These are phyloP conservation scores for Drosophila yooni DNA, from an alignment of 2,888 invertebrate genomes.

Conservation along the genomic window DNA sequence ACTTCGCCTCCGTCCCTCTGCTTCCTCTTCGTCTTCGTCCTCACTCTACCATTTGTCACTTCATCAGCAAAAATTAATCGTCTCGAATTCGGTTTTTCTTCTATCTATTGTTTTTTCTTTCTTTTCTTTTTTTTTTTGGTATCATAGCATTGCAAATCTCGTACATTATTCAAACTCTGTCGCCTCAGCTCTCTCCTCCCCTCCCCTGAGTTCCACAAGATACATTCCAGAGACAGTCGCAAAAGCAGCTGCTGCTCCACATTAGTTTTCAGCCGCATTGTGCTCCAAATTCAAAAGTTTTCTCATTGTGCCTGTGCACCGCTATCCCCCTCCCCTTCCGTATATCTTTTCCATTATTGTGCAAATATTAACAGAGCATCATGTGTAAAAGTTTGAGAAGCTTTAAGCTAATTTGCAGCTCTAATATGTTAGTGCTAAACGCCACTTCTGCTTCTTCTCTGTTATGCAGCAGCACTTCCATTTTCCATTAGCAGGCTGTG, in stretches of 20 bases:
- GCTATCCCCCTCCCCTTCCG: not conserved
- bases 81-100: slow-evolving; percentile 53
- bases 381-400: slow-evolving; percentile 49
- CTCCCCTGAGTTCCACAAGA: too few relatives aligned
- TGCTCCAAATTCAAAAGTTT: slow-evolving; percentile 71
- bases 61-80: slow-evolving; percentile 69
- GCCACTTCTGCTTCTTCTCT: not conserved
- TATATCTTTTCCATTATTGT: slow-evolving; percentile 1
- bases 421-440: slow-evolving; percentile 21
- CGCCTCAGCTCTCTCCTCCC: not conserved
- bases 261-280: slow-evolving; percentile 68
- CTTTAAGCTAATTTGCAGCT: slow-evolving; percentile 54
- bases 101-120: slow-evolving; percentile 17
- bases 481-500: slow-evolving; percentile 45
- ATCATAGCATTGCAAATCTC: slow-evolving; percentile 54
- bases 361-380: slow-evolving; percentile 56
- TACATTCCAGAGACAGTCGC: slow-evolving; percentile 28
- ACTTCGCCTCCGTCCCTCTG: not conserved
- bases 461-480: slow-evolving; percentile 24
- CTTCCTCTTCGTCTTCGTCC: not conserved
- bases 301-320: slow-evolving; percentile 47
- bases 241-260: slow-evolving; percentile 56
- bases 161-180: slow-evolving; percentile 56
- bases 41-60: slow-evolving; percentile 56
- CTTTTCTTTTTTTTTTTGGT: slow-evolving; percentile 28